These are phyloP conservation scores for Arizona elegans DNA, from an alignment of 2,113 vertebrate genomes.

Conservation along the genomic window DNA sequence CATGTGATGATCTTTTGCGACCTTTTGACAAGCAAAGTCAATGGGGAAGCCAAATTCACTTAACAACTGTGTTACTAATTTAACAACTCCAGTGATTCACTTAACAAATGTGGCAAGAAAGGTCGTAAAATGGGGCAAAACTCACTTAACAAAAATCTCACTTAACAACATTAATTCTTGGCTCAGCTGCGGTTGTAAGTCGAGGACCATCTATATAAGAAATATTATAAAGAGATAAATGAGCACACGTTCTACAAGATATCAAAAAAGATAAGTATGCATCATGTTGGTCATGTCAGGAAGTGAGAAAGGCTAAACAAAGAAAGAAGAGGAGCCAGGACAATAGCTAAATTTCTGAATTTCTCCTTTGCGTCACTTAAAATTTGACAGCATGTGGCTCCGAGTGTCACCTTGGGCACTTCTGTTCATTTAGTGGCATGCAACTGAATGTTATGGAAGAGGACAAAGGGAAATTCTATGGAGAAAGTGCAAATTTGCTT, in stretches of 20 bases:
- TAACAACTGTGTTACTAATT: background rate
- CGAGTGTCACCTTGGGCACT: background rate
- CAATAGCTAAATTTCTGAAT: background rate
- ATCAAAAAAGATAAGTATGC: background rate
- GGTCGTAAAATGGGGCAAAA: background rate
- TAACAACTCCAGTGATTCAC: background rate
- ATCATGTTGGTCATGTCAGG: background rate
- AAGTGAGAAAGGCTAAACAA: background rate
- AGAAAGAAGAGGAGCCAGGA: background rate
- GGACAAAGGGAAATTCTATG: background rate
- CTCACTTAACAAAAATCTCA: background rate
- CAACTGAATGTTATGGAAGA: background rate
- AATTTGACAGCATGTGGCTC: background rate
- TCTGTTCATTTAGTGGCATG: background rate
- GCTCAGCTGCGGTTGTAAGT: background rate
- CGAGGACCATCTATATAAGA: background rate
- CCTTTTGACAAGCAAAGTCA: background rate
- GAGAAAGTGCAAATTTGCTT: background rate
- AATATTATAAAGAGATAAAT: background rate
- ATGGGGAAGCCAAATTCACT: background rate
- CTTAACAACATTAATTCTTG: background rate
- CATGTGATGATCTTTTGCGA: background rate
- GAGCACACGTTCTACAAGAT: background rate
- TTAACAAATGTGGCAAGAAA: background rate
- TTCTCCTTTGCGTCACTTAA: background rate